Base-by-base conservation (phyloP, 2,888 invertebrate species). In the Gortyna flavago region DNA sequence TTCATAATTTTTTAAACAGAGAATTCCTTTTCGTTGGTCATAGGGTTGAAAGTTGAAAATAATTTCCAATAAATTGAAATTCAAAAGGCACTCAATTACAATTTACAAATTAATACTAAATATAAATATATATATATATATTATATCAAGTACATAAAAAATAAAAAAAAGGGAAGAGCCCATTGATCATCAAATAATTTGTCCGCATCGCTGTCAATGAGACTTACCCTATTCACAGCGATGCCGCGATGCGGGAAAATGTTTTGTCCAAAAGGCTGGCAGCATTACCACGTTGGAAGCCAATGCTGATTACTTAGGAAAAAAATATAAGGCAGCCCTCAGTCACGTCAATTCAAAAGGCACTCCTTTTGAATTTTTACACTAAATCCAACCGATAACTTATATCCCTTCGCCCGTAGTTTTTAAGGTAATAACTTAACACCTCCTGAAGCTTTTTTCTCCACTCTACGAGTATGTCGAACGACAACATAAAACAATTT, bases 391-490 rank as follows among this genome's bases (percentile, higher is more conserved):
- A n/a, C n/a, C n/a, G n/a, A n/a, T n/a, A n/a, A n/a, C n/a, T n/a
- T n/a, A 32, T 35, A 51, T 25, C 1, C 32, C 6, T n/a, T 16
- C 9, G 18, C 16, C 9, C 8, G 7, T 32, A 16, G 41, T 29
- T 11, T 61, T 41, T 41, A 44, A 51, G 6, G 1, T n/a, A 35
- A 61, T 32, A 48, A 5, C 4, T 25, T 9, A 21, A 13, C 18
- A 32, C 4, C 69, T 51, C 81, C 85, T 69, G 21, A 51, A 32
- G 21, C 2, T 72, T 51, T 57, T 51, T 21, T 65, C 16, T 38
- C 44, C 16, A 21, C 25, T 77, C 13, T 25, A n/a, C n/a, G n/a
- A n/a, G n/a, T n/a, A 41, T 38, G 44, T 29, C 62, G n/a, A 73
- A 35, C 41, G 38, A 64, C 67, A 68, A 74, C 38, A 75, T 2